These are phyloP conservation scores for Petrocephalus zakoni DNA, from an alignment of 2,113 vertebrate genomes.

Conservation along the genomic window DNA sequence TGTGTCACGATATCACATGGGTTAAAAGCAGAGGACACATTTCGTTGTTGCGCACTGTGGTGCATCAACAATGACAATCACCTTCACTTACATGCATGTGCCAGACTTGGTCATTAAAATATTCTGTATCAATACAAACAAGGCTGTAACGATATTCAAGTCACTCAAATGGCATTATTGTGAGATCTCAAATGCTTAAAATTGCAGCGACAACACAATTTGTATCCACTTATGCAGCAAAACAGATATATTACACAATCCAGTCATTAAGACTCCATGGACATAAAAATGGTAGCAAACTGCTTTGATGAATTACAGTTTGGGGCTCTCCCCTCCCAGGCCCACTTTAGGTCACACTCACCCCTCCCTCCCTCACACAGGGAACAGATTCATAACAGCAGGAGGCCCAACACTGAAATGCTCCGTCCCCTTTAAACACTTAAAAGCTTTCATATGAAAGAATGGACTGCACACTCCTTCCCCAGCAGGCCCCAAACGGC, in stretches of 20 bases:
- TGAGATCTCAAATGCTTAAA: background rate
- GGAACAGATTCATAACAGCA: background rate
- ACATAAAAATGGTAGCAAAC: background rate
- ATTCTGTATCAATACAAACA: background rate
- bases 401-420: background rate
- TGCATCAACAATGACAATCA: no score
- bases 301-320: background rate
- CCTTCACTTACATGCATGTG: background rate
- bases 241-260: background rate
- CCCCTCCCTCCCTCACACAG: background rate
- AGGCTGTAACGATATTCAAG: background rate
- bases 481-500: background rate
- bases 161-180: background rate
- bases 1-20: no score
- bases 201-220: background rate
- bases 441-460: background rate
- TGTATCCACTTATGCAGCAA: background rate
- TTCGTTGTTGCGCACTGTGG: no score
- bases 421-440: background rate
- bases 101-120: background rate
- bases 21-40: no score
- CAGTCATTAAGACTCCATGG: background rate
- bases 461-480: background rate
- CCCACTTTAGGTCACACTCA: background rate
- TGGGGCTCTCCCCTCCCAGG: background rate